phyloP scores from a whole-genome alignment of 2,113 vertebrate species.

The Telmatochromis sp. region DNA sequence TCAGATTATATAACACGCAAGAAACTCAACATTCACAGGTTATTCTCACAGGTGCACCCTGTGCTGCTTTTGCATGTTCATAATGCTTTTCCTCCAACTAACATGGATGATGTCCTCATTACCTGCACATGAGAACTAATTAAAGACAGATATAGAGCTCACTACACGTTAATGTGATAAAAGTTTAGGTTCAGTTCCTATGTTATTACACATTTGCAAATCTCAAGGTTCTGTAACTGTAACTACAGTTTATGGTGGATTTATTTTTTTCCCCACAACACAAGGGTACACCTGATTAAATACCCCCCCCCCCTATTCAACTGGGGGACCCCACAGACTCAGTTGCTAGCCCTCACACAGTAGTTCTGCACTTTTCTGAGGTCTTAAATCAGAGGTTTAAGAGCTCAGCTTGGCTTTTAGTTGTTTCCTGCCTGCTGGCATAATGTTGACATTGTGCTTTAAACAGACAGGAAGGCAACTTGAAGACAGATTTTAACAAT shows the following conservation, averaged over 20 bases:
- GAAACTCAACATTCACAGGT: not conserved
- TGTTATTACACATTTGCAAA: not conserved
- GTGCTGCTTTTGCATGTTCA: not conserved
- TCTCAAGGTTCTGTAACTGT: not conserved
- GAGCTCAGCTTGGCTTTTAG: constrained; percentile 4
- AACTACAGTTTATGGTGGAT: not conserved
- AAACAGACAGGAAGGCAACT: not conserved
- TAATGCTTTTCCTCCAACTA: not conserved
- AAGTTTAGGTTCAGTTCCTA: not conserved
- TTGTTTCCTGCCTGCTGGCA: not conserved
- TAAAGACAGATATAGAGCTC: not conserved
- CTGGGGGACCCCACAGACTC: not conserved
- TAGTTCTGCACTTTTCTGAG: not conserved
- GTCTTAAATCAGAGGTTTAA: constrained; percentile 6
- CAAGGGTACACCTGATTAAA: not conserved
- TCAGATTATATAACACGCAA: not conserved
- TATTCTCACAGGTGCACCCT: not conserved
- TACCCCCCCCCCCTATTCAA: not conserved
- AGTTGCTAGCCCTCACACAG: not conserved
- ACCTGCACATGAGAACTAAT: not conserved
- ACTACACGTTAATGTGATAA: not conserved
- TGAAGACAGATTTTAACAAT: not conserved
- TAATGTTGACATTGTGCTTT: not conserved
- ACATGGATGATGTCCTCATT: not conserved
- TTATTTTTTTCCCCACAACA: not conserved